These are phyloP conservation scores for Falco berigora DNA, from an alignment of 2,797 vertebrate species.

Conservation along the genomic window DNA sequence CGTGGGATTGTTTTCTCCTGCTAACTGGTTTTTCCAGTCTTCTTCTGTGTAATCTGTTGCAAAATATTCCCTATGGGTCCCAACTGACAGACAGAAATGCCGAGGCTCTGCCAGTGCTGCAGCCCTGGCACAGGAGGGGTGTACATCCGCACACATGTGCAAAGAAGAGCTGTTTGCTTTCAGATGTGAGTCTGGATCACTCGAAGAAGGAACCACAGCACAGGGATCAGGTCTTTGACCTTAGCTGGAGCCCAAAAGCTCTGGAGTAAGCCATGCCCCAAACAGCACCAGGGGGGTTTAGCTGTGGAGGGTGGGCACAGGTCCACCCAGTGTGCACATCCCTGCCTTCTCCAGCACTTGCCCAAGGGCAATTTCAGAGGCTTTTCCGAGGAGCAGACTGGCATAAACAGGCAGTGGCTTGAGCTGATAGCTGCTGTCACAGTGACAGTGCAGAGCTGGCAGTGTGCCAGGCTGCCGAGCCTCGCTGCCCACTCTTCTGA, in stretches of 20 bases:
- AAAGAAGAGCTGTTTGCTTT: not conserved
- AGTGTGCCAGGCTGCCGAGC: not conserved
- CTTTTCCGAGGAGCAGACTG: not conserved
- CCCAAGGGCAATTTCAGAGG: not conserved
- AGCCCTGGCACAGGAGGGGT: not conserved
- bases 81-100: rapidly evolving
- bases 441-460: not conserved
- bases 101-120: rapidly evolving
- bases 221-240: not conserved
- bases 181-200: rapidly evolving
- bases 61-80: not conserved
- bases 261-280: rapidly evolving
- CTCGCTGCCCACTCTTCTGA: not conserved
- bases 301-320: not conserved
- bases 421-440: not conserved
- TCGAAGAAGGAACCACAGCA: not conserved
- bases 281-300: rapidly evolving
- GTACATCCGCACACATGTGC: rapidly evolving
- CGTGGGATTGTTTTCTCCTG: not conserved
- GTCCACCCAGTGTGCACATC: rapidly evolving
- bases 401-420: not conserved
- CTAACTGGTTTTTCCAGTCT: slow-evolving; percentile 56
- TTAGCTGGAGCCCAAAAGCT: not conserved
- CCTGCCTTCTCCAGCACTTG: not conserved
- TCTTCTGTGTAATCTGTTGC: not conserved